Evolutionary conservation across 1,140 invertebrate species (phyloP).

Genomic region (Brachionus plicatilis): DNA sequence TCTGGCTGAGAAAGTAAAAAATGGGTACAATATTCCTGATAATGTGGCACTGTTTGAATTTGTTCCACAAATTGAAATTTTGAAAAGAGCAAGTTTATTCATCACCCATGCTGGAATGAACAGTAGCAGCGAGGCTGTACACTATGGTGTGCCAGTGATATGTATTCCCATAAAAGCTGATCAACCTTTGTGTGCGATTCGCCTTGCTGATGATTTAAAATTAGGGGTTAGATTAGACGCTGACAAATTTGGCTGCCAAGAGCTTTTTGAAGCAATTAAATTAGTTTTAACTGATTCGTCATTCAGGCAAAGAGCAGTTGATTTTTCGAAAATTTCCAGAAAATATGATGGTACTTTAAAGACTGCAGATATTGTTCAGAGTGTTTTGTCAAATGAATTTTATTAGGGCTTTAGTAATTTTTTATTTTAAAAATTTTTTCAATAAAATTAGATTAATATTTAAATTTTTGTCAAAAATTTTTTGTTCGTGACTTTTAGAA

Average conservation of each 20-base stretch:
- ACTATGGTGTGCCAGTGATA: slow-evolving; percentile 71
- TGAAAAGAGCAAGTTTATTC: slow-evolving; percentile 59
- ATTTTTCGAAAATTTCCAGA: background rate
- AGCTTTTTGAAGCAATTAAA: background rate
- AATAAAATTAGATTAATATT: background rate
- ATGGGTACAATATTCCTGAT: background rate
- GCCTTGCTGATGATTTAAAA: slow-evolving; percentile 34
- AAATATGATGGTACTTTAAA: background rate
- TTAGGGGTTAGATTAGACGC: background rate
- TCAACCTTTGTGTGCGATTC: slow-evolving; percentile 42
- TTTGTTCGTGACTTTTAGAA: too few species aligned
- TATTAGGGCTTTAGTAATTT: background rate
- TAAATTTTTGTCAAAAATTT: too few species aligned
- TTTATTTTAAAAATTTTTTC: background rate
- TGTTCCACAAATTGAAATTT: slow-evolving; percentile 47
- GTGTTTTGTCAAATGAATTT: background rate
- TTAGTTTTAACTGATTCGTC: background rate
- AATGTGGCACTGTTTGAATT: background rate
- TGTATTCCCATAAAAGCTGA: slow-evolving; percentile 63
- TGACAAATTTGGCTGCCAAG: background rate
- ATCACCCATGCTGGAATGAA: slow-evolving; percentile 74
- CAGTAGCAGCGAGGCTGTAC: slow-evolving; percentile 73
- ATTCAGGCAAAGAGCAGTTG: background rate
- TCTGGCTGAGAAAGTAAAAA: background rate
- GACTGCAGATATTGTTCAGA: background rate